phyloP scores from a whole-genome alignment of 2,888 invertebrate genomes.

The Orchestes rusci region DNA sequence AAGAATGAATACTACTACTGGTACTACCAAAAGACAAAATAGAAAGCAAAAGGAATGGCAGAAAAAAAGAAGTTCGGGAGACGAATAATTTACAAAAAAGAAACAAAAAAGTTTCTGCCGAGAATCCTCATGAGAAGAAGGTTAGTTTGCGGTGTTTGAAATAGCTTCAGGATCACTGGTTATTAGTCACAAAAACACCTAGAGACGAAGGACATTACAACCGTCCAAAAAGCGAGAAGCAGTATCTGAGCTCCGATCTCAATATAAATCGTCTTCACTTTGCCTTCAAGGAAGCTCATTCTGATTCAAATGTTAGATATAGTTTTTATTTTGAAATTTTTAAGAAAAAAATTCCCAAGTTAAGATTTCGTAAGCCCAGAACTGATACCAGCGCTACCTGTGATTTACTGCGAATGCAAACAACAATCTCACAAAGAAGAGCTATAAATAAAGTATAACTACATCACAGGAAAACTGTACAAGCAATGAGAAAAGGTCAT shows the following conservation, averaged over 20 bases:
- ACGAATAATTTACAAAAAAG: background rate
- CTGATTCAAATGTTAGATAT: conserved; percentile 1
- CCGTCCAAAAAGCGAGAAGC: conserved; percentile 4
- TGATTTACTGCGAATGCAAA: conserved; percentile 7
- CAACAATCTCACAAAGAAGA: conserved; percentile 1
- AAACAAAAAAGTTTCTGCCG: background rate
- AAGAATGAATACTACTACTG: background rate
- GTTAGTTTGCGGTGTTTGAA: background rate
- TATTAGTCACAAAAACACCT: conserved; percentile 1
- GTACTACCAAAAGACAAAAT: background rate
- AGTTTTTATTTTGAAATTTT: conserved; percentile 4
- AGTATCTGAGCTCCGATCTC: conserved; percentile 9
- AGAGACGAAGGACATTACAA: conserved; percentile 6
- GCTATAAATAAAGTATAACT: conserved; percentile 2
- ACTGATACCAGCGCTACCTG: conserved; percentile 6
- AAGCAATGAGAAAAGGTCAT: background rate
- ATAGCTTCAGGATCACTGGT: conserved; percentile 4
- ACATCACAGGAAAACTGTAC: conserved; percentile 3
- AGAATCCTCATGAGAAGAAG: background rate
- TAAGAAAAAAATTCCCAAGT: conserved; percentile 5
- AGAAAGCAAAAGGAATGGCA: background rate
- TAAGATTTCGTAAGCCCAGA: conserved; percentile 6
- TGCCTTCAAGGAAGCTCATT: conserved; percentile 5
- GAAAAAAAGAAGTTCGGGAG: background rate
- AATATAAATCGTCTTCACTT: conserved; percentile 2